Conservation (phyloP, 1,140 invertebrate genomes). For the Oppia nitens region DNA sequence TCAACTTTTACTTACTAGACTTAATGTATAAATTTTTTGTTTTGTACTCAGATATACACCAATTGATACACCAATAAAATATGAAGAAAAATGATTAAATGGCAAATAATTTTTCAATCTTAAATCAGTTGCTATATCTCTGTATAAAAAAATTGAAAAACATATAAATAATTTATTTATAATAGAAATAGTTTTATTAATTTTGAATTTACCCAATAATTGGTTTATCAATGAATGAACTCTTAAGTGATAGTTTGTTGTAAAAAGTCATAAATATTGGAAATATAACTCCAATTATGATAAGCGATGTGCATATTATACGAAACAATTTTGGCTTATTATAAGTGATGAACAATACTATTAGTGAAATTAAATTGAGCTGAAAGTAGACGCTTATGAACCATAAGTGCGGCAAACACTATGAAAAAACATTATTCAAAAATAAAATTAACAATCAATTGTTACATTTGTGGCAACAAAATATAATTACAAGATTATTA, state of each 20-base stretch:
- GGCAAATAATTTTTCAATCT: not conserved
- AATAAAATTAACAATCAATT: not conserved
- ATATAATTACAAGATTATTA: too few species aligned
- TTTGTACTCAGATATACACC: conserved; percentile 1
- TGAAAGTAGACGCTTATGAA: conserved; percentile 12
- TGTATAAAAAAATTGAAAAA: conserved; percentile 6
- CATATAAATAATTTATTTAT: not conserved
- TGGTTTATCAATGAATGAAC: conserved; percentile 6
- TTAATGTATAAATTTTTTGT: not conserved
- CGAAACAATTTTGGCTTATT: not conserved
- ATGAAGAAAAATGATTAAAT: conserved; percentile 7
- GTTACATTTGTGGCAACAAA: too few species aligned
- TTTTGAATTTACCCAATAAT: conserved; percentile 10
- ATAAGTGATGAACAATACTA: conserved; percentile 6
- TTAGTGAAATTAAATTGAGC: conserved; percentile 2
- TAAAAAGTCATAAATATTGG: conserved; percentile 1
- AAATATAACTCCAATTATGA: conserved; percentile 7
- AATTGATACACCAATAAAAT: conserved; percentile 9
- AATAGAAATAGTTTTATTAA: too few species aligned
- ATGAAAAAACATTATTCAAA: not conserved
- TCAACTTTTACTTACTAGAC: not conserved
- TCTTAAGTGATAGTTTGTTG: not conserved
- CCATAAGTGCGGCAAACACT: conserved; percentile 17
- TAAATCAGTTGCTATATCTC: conserved; percentile 2
- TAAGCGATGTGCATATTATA: not conserved